These are phyloP conservation scores for Himalopsyche kuldschensis DNA, from an alignment of 2,888 invertebrate genomes.

Conservation along the genomic window DNA sequence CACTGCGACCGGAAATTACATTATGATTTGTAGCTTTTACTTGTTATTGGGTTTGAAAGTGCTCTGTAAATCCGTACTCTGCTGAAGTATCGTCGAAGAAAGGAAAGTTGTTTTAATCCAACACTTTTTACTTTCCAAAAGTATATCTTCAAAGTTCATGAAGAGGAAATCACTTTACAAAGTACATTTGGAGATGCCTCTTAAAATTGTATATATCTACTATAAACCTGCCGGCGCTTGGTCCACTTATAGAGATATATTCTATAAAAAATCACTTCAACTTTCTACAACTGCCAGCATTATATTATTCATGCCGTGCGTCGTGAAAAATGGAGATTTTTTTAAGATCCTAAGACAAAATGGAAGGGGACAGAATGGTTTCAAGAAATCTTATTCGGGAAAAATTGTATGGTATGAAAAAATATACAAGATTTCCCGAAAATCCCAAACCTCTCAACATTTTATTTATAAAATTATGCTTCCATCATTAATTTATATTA, in stretches of 20 bases:
- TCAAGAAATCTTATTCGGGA: no score
- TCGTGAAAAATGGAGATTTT: no score
- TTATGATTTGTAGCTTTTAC: constrained; percentile 35
- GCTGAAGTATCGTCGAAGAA: background rate
- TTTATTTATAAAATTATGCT: no score
- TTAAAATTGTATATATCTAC: background rate
- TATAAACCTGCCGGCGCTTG: background rate
- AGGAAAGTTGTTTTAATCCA: background rate
- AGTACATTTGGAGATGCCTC: background rate
- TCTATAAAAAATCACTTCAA: background rate
- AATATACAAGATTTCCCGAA: no score
- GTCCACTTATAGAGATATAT: background rate
- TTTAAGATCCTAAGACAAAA: no score
- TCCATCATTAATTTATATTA: no score
- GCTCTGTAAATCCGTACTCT: constrained; percentile 12
- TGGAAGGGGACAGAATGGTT: no score
- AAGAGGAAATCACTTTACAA: background rate
- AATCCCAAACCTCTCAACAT: no score
- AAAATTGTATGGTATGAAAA: no score
- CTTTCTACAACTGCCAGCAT: no score
- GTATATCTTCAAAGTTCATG: background rate
- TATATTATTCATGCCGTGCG: no score
- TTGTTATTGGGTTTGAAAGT: constrained; percentile 33
- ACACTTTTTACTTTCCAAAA: background rate
- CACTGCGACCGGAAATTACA: constrained; percentile 33